Percentiles rank a stretch among this genome's conserved stretches.
phyloP scores from a whole-genome alignment of 2,888 invertebrate species.

The Napeogenes inachia region DNA sequence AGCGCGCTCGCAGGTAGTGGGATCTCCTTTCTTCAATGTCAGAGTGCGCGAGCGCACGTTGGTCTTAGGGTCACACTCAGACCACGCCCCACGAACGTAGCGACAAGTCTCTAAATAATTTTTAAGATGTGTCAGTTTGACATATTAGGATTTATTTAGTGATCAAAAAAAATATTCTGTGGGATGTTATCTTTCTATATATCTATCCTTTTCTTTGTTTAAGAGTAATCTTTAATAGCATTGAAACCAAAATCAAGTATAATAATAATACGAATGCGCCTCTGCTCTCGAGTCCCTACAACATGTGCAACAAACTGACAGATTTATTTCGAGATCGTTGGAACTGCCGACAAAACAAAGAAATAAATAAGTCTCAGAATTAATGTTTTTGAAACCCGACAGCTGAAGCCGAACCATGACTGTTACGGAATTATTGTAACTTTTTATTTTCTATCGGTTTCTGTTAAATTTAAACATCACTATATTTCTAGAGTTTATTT shows the following conservation, averaged over 20 bases:
- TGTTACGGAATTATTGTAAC: not conserved
- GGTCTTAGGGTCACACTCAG: conserved; percentile 90
- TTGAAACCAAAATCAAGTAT: not conserved
- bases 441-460: not conserved
- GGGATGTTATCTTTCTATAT: too few relatives aligned
- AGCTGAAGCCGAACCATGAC: not conserved
- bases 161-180: too few relatives aligned
- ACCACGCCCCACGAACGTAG: conserved; percentile 92
- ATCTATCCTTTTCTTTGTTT: too few relatives aligned
- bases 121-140: not conserved
- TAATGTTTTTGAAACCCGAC: conserved; percentile 3
- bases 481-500: not conserved
- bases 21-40: conserved; percentile 90
- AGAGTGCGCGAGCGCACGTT: conserved; percentile 89
- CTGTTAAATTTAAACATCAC: not conserved
- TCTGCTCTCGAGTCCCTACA: not conserved
- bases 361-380: not conserved
- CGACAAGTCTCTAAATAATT: conserved; percentile 82
- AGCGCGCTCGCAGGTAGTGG: conserved; percentile 85
- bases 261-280: not conserved
- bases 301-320: conserved; percentile 2
- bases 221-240: not conserved
- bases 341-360: conserved; percentile 9
- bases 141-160: too few relatives aligned
- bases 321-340: conserved; percentile 23